Evolutionary conservation across 2,113 vertebrate genomes (phyloP).

Genomic region (Phoenicopterus ruber): DNA sequence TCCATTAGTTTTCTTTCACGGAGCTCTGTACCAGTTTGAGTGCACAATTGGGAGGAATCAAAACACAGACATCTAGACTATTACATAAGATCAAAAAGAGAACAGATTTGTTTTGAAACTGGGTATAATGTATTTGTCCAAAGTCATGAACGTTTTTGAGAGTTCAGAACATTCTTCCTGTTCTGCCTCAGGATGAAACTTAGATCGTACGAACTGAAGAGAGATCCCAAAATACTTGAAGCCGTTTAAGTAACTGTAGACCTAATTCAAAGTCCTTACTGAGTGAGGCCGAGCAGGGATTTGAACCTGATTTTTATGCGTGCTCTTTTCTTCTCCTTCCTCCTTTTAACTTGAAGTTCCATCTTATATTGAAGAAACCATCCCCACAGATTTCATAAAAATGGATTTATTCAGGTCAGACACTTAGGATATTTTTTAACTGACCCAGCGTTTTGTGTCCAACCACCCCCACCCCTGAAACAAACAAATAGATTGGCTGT

Average conservation of each 20-base stretch:
- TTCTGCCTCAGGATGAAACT: conserved; percentile 17
- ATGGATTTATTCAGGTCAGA: neutral
- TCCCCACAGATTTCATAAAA: neutral
- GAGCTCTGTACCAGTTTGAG: neutral
- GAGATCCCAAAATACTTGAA: conserved; percentile 9
- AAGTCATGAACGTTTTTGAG: neutral
- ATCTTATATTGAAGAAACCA: neutral
- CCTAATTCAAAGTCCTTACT: neutral
- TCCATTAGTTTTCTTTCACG: neutral
- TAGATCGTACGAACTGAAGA: neutral
- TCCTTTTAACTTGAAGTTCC: neutral
- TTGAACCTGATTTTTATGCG: neutral
- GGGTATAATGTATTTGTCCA: neutral
- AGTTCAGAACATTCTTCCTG: neutral
- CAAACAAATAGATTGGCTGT: neutral
- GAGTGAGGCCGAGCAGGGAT: neutral
- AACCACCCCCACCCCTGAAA: neutral
- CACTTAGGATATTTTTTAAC: neutral
- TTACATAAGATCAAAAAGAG: neutral
- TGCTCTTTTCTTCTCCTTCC: neutral
- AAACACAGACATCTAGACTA: neutral
- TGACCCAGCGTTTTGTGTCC: neutral
- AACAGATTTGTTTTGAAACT: neutral
- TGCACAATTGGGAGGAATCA: neutral
- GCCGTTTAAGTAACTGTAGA: neutral